Evolutionary conservation across 2,113 vertebrate genomes (phyloP).

Genomic region (Emydocephalus ijimae): DNA sequence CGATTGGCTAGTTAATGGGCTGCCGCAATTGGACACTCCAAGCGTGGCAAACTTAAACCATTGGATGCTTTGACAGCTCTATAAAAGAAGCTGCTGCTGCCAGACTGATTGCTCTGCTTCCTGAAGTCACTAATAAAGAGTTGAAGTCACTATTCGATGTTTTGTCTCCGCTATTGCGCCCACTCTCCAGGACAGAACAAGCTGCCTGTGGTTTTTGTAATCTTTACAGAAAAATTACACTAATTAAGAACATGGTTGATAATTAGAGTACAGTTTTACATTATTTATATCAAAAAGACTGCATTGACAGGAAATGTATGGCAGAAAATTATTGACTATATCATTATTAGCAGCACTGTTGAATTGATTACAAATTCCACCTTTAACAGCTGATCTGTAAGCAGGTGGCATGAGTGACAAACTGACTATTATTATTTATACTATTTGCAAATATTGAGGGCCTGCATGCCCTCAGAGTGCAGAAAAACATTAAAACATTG

Average conservation of each 20-base stretch:
- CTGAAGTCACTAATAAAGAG: no score
- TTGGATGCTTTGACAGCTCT: no score
- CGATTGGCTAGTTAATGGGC: no score
- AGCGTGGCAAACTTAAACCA: no score
- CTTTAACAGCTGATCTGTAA: neutral
- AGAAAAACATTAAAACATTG: neutral
- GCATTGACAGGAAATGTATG: neutral
- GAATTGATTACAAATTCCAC: neutral
- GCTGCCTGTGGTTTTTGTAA: neutral
- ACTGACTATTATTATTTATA: neutral
- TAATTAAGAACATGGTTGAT: neutral
- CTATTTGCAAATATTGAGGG: neutral
- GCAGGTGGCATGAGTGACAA: neutral
- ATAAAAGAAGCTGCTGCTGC: no score
- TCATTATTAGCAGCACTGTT: neutral
- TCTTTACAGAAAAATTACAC: neutral
- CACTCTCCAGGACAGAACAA: no score
- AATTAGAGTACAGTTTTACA: neutral
- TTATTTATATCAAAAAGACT: neutral
- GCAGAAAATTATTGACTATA: neutral
- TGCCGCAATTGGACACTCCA: no score
- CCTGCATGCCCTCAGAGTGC: neutral
- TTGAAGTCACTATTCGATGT: no score
- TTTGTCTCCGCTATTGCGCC: no score
- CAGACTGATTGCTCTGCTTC: no score